Evolutionary conservation across 2,888 invertebrate species (phyloP).

Genomic region (Cerastoderma edule): DNA sequence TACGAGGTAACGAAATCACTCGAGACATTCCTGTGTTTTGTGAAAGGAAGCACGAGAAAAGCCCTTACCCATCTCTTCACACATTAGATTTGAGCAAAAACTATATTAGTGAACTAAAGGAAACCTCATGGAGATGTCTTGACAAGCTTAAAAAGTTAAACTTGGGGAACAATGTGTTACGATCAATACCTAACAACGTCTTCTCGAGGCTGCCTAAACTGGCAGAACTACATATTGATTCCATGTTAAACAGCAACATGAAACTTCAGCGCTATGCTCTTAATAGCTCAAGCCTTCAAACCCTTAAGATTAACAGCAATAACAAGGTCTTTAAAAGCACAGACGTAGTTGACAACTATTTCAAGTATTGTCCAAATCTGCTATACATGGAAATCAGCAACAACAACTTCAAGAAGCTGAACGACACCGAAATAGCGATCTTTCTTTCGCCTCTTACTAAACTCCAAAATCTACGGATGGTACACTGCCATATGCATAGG

Average conservation of each 20-base stretch:
- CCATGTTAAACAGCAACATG: conserved; percentile 18
- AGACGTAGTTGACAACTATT: not conserved
- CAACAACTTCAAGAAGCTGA: conserved; percentile 9
- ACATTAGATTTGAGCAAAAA: conserved; percentile 10
- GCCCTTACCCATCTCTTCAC: not conserved
- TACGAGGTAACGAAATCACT: conserved; percentile 5
- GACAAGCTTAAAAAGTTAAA: not conserved
- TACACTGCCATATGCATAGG: not conserved
- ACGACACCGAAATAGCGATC: not conserved
- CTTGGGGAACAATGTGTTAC: conserved; percentile 2
- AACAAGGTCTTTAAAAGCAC: not conserved
- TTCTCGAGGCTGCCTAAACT: not conserved
- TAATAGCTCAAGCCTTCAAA: conserved; percentile 11
- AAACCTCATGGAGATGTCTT: conserved; percentile 9
- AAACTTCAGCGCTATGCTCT: not conserved
- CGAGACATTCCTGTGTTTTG: conserved; percentile 1
- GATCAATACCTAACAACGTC: not conserved
- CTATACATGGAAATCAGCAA: conserved; percentile 9
- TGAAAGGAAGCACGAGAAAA: not conserved
- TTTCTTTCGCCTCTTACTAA: conserved; percentile 25
- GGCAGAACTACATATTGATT: not conserved
- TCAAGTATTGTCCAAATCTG: conserved; percentile 29
- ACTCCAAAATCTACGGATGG: conserved; percentile 21
- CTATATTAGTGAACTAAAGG: not conserved
- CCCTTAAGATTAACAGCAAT: conserved; percentile 2